These are phyloP conservation scores for Ciconia maguari DNA, from an alignment of 2,113 vertebrate species.

Conservation along the genomic window DNA sequence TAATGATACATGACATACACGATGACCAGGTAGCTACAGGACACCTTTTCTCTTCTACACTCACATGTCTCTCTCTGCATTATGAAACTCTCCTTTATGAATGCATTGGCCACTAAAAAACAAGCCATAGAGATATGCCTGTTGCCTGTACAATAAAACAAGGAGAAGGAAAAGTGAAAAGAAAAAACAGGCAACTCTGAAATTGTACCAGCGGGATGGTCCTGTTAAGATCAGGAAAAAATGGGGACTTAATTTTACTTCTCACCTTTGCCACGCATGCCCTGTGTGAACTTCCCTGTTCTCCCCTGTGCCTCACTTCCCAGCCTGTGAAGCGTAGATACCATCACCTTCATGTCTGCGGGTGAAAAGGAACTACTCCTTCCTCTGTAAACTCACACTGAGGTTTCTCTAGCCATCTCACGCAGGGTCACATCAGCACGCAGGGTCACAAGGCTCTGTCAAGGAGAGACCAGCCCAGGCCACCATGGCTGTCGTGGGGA, in stretches of 20 bases:
- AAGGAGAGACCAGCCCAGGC: not conserved
- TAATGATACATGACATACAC: not conserved
- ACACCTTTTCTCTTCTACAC: not conserved
- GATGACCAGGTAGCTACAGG: not conserved
- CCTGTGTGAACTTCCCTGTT: not conserved
- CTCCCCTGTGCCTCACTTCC: not conserved
- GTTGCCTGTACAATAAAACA: not conserved
- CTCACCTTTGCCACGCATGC: rapidly evolving
- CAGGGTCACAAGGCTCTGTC: not conserved
- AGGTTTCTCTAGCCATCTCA: not conserved
- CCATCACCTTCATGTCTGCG: rapidly evolving
- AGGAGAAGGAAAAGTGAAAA: not conserved
- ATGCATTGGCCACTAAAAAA: not conserved
- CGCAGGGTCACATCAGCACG: not conserved
- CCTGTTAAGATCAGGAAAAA: not conserved
- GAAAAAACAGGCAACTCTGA: not conserved
- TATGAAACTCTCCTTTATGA: not conserved
- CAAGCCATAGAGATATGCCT: not conserved
- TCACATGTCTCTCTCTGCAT: not conserved
- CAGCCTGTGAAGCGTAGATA: not conserved
- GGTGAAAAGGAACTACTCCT: not conserved
- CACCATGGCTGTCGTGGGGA: rapidly evolving
- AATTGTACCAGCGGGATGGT: not conserved
- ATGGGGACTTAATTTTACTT: not conserved
- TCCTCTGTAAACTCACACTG: not conserved